Percentiles rank a stretch among this genome's conserved stretches.
Evolutionary conservation across 2,797 vertebrate genomes (phyloP).

Genomic region (Rhabdomys pumilio): DNA sequence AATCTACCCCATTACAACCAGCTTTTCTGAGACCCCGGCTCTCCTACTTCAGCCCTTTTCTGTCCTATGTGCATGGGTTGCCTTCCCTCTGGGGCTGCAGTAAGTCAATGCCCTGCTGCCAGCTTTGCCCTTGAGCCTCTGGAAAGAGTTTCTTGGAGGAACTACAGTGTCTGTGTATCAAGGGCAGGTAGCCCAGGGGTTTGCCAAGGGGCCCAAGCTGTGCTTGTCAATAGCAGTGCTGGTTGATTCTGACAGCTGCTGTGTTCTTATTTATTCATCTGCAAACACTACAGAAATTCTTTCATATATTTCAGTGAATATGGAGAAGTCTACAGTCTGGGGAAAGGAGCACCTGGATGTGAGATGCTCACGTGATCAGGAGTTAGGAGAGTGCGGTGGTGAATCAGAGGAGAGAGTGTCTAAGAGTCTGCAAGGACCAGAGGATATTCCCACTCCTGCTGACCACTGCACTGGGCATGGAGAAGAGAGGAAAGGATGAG

Average conservation of each 20-base stretch:
- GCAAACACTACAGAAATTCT: conserved; percentile 16
- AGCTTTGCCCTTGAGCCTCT: not conserved
- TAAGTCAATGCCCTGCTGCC: not conserved
- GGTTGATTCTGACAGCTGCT: not conserved
- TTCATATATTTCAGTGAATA: not conserved
- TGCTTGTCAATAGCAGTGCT: conserved; percentile 27
- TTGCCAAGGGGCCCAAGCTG: conserved; percentile 1
- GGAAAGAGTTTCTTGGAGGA: not conserved
- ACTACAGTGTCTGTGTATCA: not conserved
- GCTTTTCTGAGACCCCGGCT: not conserved
- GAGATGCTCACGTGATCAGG: rapidly evolving
- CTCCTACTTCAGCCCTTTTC: not conserved
- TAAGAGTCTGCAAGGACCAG: not conserved
- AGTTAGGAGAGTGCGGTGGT: not conserved
- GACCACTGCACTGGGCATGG: not conserved
- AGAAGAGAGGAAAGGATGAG: not conserved
- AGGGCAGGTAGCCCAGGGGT: not conserved
- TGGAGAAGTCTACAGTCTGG: not conserved
- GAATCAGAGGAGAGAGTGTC: not conserved
- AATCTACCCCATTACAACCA: not conserved
- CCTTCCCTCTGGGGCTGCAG: not conserved
- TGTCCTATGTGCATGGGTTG: not conserved
- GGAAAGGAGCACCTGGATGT: not conserved
- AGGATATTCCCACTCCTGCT: rapidly evolving
- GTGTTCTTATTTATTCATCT: conserved; percentile 54